Evolutionary conservation across 2,797 vertebrate species (phyloP).

Genomic region (Gambelia wislizenii): DNA sequence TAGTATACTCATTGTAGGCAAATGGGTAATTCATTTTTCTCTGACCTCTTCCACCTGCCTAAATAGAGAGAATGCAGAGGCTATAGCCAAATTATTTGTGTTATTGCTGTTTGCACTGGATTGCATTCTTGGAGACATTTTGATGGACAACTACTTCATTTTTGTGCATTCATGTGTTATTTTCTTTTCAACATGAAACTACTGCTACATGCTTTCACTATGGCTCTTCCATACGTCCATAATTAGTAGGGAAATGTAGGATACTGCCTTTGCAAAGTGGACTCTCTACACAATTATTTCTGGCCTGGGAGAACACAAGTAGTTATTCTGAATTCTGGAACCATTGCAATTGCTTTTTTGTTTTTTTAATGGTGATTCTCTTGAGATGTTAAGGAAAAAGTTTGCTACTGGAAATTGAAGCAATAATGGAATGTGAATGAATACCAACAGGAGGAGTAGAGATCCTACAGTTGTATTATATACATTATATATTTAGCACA

Average conservation of each 20-base stretch:
- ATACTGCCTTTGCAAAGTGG: not conserved
- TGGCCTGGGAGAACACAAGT: not conserved
- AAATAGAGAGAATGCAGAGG: not conserved
- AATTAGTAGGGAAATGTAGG: not conserved
- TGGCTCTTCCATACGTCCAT: not conserved
- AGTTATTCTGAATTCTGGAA: not conserved
- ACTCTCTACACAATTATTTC: not conserved
- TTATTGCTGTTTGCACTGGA: not conserved
- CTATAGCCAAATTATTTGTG: not conserved
- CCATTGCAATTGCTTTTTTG: not conserved
- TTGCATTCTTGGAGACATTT: not conserved
- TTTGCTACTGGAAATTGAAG: not conserved
- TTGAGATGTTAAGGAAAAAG: not conserved
- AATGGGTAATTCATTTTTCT: conserved; percentile 29
- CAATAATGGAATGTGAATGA: not conserved
- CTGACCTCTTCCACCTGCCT: conserved; percentile 1
- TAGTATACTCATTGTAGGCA: not conserved
- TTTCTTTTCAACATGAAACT: not conserved
- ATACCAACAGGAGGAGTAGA: not conserved
- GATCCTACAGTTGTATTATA: not conserved
- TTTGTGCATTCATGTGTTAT: too few species aligned
- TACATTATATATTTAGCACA: too few species aligned
- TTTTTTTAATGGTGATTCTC: not conserved
- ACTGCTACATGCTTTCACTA: not conserved
- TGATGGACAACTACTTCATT: not conserved